Percentiles rank a stretch among this genome's conserved stretches.
phyloP scores from a whole-genome alignment of 1,140 invertebrate species.

The Penaeus chinensis region DNA sequence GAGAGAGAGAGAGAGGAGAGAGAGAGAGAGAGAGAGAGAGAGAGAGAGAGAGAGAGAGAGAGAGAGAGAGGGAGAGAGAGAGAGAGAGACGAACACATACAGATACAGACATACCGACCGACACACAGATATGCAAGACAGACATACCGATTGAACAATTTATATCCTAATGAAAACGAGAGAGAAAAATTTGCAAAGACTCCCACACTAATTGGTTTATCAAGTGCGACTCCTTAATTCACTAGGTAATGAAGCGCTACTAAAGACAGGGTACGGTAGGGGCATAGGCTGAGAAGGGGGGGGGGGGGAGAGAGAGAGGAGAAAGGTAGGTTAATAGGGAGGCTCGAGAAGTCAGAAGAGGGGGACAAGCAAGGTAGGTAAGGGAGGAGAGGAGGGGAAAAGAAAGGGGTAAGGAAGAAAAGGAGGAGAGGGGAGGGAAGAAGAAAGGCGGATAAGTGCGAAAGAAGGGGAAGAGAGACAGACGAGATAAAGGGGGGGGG shows the following conservation, averaged over 20 bases:
- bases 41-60: too few relatives aligned
- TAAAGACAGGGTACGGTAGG: not conserved
- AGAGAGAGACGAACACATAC: not conserved
- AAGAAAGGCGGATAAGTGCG: not conserved
- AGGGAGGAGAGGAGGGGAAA: not conserved
- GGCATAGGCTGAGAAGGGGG: not conserved
- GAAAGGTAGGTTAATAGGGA: not conserved
- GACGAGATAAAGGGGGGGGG: too few relatives aligned
- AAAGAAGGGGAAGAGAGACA: not conserved
- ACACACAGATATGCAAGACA: not conserved
- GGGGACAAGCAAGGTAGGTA: not conserved
- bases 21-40: too few relatives aligned
- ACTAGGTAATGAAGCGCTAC: too few relatives aligned
- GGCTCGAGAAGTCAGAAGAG: not conserved
- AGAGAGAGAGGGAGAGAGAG: not conserved
- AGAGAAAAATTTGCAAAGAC: too few relatives aligned
- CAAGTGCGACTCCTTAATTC: too few relatives aligned
- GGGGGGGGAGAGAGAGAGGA: constrained; percentile 8
- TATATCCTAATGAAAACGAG: too few relatives aligned
- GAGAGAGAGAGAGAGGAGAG: too few relatives aligned
- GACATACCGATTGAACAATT: too few relatives aligned
- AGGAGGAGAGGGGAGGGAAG: too few relatives aligned
- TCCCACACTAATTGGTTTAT: too few relatives aligned
- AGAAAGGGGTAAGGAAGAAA: not conserved
- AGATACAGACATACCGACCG: not conserved